A percentile compares a stretch with the other conserved stretches of the same genome.
phyloP scores from a whole-genome alignment of 2,113 vertebrate species.

The Microtus pennsylvanicus region DNA sequence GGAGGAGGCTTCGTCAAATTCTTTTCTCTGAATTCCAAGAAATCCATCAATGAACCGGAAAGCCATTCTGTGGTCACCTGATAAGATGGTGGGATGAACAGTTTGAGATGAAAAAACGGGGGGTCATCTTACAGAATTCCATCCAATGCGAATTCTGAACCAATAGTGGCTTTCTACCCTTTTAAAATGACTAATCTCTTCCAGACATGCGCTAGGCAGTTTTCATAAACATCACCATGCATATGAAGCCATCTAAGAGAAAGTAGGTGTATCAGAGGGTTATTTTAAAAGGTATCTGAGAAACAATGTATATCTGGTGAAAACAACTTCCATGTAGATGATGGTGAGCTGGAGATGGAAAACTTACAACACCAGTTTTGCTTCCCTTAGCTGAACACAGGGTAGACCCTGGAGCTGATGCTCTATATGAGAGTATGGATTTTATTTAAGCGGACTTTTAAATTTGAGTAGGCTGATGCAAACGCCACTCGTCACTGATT shows the following conservation, averaged over 20 bases:
- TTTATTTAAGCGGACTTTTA: constrained; percentile 18
- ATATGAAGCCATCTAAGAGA: constrained; percentile 45
- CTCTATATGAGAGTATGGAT: not conserved
- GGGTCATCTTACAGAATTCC: not conserved
- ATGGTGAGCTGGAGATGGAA: constrained; percentile 38
- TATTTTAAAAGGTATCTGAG: not conserved
- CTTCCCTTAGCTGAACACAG: not conserved
- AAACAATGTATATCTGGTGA: constrained; percentile 24
- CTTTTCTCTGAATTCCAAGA: not conserved
- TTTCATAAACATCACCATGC: not conserved
- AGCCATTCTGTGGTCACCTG: not conserved
- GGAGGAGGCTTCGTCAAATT: not conserved
- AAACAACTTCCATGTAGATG: constrained; percentile 16
- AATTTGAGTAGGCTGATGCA: not conserved
- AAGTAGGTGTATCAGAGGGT: not conserved
- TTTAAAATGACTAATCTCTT: constrained; percentile 57
- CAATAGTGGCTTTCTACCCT: constrained; percentile 5
- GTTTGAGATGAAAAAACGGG: constrained; percentile 10
- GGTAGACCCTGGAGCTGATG: not conserved
- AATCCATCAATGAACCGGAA: not conserved
- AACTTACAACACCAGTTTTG: constrained; percentile 47
- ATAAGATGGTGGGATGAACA: not conserved
- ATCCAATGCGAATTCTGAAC: not conserved
- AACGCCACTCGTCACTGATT: constrained; percentile 38
- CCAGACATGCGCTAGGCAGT: constrained; percentile 47